Evolutionary conservation across 2,888 invertebrate genomes (phyloP).

Genomic region (Shargacucullia verbasci): DNA sequence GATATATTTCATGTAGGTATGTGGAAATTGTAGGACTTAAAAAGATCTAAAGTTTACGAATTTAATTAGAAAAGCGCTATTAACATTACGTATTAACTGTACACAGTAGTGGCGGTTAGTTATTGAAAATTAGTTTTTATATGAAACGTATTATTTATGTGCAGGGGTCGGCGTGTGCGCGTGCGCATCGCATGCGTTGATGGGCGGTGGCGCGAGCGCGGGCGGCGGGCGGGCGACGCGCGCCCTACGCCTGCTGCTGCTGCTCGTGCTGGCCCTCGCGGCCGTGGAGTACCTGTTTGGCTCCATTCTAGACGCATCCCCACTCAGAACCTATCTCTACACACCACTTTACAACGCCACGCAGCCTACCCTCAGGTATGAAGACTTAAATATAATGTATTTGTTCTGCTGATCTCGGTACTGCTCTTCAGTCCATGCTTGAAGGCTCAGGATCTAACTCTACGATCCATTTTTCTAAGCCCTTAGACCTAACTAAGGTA

Average conservation of each 20-base stretch:
- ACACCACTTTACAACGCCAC: constrained; percentile 84
- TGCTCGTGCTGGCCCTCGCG: constrained; percentile 90
- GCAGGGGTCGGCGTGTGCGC: constrained; percentile 65
- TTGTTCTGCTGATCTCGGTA: too few species aligned
- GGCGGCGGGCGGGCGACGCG: constrained; percentile 86
- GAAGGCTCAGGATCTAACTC: too few species aligned
- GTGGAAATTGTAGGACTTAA: too few species aligned
- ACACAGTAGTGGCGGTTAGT: too few species aligned
- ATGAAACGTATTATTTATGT: neutral
- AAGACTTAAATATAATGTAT: too few species aligned
- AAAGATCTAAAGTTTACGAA: too few species aligned
- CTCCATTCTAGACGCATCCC: constrained; percentile 89
- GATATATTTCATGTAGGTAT: too few species aligned
- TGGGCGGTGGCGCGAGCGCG: constrained; percentile 76
- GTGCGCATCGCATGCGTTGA: constrained; percentile 80
- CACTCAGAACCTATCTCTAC: constrained; percentile 83
- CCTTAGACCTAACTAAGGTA: too few species aligned
- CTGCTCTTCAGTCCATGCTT: too few species aligned
- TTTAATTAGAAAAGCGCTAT: too few species aligned
- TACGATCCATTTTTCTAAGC: too few species aligned
- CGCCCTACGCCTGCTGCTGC: constrained; percentile 83
- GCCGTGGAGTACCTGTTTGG: constrained; percentile 92
- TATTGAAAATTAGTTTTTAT: neutral
- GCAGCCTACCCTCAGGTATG: constrained; percentile 76
- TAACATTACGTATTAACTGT: too few species aligned